Evolutionary conservation across 2,797 vertebrate genomes (phyloP).

Genomic region (Micropoecilia bifurca): DNA sequence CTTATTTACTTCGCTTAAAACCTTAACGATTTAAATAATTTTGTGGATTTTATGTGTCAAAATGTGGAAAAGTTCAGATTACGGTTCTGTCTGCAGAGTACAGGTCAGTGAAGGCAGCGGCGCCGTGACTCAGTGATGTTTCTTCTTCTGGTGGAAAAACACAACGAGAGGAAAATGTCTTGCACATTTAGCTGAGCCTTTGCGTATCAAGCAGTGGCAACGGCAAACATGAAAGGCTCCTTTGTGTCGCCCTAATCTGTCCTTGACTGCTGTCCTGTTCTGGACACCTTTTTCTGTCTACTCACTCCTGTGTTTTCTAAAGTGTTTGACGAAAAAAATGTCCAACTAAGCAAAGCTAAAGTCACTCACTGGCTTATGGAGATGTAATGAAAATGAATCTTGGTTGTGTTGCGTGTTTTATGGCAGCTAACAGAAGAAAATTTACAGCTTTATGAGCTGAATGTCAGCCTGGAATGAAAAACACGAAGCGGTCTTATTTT

Average conservation of each 20-base stretch:
- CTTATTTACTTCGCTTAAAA: not conserved
- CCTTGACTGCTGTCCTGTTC: conserved; percentile 36
- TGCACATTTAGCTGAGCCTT: conserved; percentile 62
- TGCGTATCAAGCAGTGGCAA: conserved; percentile 64
- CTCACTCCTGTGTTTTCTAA: conserved; percentile 35
- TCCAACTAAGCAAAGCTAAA: conserved; percentile 19
- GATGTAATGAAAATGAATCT: conserved; percentile 21
- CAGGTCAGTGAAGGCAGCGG: conserved; percentile 53
- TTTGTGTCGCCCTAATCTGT: conserved; percentile 68
- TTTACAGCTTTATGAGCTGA: conserved; percentile 17
- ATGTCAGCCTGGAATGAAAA: not conserved
- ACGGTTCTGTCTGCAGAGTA: conserved; percentile 9
- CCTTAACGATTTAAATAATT: not conserved
- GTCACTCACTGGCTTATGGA: conserved; percentile 14
- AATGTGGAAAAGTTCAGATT: not conserved
- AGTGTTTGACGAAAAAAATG: conserved; percentile 38
- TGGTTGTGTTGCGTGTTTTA: not conserved
- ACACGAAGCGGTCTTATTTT: not conserved
- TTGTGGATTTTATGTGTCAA: not conserved
- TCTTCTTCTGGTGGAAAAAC: conserved; percentile 67
- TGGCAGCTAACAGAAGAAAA: not conserved
- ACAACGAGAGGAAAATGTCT: conserved; percentile 83
- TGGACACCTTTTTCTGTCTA: conserved; percentile 53
- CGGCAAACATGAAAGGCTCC: conserved; percentile 70
- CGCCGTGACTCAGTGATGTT: conserved; percentile 53